Evolutionary conservation across 1,140 invertebrate genomes (phyloP), one percentile per base, ranked within the genome.

Genomic region (Cyclina sinensis): DNA sequence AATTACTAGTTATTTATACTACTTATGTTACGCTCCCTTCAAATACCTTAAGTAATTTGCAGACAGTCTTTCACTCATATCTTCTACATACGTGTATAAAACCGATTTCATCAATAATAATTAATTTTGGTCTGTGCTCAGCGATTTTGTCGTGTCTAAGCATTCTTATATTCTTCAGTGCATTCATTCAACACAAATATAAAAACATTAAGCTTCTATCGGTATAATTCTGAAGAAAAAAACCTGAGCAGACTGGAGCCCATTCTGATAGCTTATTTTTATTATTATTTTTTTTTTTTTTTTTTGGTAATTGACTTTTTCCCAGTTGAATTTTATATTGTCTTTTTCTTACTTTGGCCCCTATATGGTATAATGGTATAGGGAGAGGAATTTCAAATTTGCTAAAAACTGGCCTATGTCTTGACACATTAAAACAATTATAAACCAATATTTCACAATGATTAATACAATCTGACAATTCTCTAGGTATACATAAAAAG

Each of bases 371-470:
- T n/a, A n/a, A 57, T 21, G 16, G 16, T 57, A 4, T 5, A 9
- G 4, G 51, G 16, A 14, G 9, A 27, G 24, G 27, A 39, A 37
- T 37, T 39, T 27, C 24, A 21, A 37, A 37, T 39, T 59, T 2
- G 12, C 59, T 32, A 21, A 27, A 59, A 27, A 81, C 78, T 35
- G 78, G 51, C 35, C 78, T 81, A 18, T 81, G 78, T 16, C 78
- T 54, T 4, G 78, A 81, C 4, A 81, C 78, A 81, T 81, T 81
- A 37, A 81, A 62, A 81, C 78, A 59, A 24, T 59, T 7, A 37
- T 81, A 51, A 59, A 59, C 78, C 0, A 81, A 4, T 14, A 81
- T 81, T 59, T 81, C 51, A 81, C 48, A 54, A 32, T 30, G 24
- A 14, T 3, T 0, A 3, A 81, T n/a, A 0, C 12, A 39, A 62